Conservation (phyloP, 2,113 vertebrate genomes). For the Coptodon rendalli region DNA sequence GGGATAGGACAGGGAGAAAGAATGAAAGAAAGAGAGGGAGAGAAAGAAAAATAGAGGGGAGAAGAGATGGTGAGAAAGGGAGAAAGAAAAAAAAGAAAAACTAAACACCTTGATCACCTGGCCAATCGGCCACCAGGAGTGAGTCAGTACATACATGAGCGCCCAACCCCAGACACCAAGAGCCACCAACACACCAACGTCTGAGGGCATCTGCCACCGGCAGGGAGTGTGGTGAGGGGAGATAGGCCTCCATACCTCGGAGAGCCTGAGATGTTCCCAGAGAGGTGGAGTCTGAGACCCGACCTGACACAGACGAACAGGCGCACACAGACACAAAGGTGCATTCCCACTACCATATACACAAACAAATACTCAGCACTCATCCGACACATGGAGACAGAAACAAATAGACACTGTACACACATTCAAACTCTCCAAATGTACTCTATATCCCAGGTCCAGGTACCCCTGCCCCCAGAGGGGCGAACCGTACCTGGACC, state of each 20-base stretch:
- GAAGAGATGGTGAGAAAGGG: neutral
- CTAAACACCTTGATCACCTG: too few species aligned
- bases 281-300: too few species aligned
- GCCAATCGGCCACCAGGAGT: neutral
- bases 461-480: neutral
- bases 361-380: neutral
- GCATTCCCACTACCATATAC: too few species aligned
- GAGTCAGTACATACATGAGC: neutral
- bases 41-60: neutral
- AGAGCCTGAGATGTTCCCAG: neutral
- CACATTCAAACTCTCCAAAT: neutral
- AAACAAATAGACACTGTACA: too few species aligned
- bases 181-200: neutral
- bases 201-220: neutral
- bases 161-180: neutral
- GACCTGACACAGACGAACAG: too few species aligned
- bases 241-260: accelerated
- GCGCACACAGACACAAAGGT: too few species aligned
- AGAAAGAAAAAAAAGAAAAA: too few species aligned
- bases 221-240: neutral
- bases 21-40: neutral
- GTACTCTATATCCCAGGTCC: neutral
- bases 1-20: neutral
- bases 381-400: neutral
- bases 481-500: neutral